Evolutionary conservation across 2,797 vertebrate species (phyloP), one percentile per base, ranked within the genome.

Genomic region (Sphenodon punctatus): DNA sequence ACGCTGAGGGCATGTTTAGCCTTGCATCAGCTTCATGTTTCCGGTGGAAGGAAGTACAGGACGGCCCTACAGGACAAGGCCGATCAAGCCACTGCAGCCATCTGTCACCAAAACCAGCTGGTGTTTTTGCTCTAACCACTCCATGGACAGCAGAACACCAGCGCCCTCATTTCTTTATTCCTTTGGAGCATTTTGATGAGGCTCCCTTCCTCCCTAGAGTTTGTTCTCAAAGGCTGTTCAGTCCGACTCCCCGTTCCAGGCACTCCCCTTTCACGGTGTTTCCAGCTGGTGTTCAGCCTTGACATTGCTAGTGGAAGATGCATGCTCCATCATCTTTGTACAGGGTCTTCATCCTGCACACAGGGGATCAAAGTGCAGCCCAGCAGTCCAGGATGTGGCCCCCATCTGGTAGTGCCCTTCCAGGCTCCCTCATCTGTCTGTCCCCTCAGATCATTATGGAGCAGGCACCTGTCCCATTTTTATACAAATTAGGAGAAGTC

Each of bases 101-200:
- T 89, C 89, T 92, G 89, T 85, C 94, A 86, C 56, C 2, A 3
- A 91, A 88, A 84, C 82, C 89, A 90, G 87, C 84, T 90, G 88
- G 82, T 75, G 82, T 84, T 88, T 59, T 89, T 88, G 78, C 70
- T 87, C 67, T 88, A 79, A 66, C 61, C 32, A 55, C 67, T 81
- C 78, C 84, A 77, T 42, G 38, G 67, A 72, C 85, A 67, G 72
- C 86, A 39, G 25, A 80, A 86, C 84, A 30, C 34, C 34, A 75
- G 30, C 67, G 76, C 75, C 80, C 55, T 88, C 61, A 79, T 82
- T 80, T 1, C 0, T 55, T 73, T 83, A 38, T 73, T 76, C 83
- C 45, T 53, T 69, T 75, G 69, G 22, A 65, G 91, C 80, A 72
- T 89, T 78, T 51, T 63, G 49, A 36, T 36, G 36, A 78, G 76